These are phyloP conservation scores for Beris morrisii DNA, from an alignment of 2,888 invertebrate species.

Conservation along the genomic window DNA sequence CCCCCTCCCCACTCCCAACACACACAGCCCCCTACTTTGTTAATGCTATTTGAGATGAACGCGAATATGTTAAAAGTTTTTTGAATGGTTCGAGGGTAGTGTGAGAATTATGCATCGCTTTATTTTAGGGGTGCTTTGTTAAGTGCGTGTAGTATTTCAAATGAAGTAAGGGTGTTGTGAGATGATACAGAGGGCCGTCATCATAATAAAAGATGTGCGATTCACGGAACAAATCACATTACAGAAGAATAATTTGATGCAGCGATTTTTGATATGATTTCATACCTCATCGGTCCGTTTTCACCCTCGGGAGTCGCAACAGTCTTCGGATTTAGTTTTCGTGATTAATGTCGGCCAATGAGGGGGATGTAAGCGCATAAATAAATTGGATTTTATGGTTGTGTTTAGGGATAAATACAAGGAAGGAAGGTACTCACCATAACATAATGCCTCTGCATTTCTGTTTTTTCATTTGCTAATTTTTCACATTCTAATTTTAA, in stretches of 20 bases:
- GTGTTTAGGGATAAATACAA: constrained; percentile 36
- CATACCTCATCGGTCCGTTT: neutral
- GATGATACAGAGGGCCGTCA: neutral
- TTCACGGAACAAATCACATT: constrained; percentile 13
- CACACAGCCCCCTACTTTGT: neutral
- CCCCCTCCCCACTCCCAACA: neutral
- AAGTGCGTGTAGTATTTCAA: constrained; percentile 17
- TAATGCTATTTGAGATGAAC: neutral
- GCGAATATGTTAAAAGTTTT: neutral
- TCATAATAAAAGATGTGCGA: neutral
- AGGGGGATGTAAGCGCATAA: constrained; percentile 1
- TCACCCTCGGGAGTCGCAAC: neutral
- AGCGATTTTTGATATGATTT: constrained; percentile 22
- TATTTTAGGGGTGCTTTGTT: constrained; percentile 7
- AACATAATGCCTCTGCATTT: constrained; percentile 98
- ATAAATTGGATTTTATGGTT: neutral
- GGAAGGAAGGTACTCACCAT: constrained; percentile 72
- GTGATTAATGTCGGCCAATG: neutral
- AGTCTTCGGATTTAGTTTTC: neutral
- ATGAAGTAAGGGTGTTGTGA: neutral
- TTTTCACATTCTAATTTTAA: constrained; percentile 98
- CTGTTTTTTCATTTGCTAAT: constrained; percentile 94
- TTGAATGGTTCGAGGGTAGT: neutral
- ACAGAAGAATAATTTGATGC: constrained; percentile 16
- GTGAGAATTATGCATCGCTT: neutral